A percentile compares a stretch with the other conserved stretches of the same genome.
Conservation (phyloP, 2,113 vertebrate genomes). For the Marcusenius ussheri region DNA sequence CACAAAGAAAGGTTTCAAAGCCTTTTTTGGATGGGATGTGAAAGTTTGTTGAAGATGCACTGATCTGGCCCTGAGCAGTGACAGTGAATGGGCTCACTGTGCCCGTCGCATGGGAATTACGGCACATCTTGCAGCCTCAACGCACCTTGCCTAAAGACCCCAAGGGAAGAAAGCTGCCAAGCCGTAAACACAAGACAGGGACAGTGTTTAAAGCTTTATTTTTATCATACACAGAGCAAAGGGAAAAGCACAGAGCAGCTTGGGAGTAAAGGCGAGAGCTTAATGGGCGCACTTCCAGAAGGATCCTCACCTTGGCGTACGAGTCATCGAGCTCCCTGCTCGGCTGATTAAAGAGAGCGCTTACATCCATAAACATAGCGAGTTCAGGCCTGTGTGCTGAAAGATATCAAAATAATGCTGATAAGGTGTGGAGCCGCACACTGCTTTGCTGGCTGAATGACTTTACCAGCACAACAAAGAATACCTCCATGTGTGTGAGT, state of each 20-base stretch:
- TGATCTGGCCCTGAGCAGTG: not conserved
- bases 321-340: not conserved
- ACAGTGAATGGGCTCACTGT: not conserved
- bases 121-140: not conserved
- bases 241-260: not conserved
- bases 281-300: not conserved
- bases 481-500: not conserved
- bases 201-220: not conserved
- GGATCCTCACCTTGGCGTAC: not conserved
- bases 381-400: not conserved
- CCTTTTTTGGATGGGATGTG: not conserved
- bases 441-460: not conserved
- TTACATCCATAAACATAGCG: not conserved
- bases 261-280: not conserved
- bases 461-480: not conserved
- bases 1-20: not conserved
- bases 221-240: not conserved
- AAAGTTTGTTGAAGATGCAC: not conserved
- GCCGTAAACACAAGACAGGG: not conserved
- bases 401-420: not conserved
- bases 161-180: not conserved
- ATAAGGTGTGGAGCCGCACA: not conserved
- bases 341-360: not conserved
- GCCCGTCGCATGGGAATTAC: not conserved
- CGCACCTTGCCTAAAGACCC: not conserved